Base-by-base conservation (phyloP, 2,113 vertebrate species). In the Hymenochirus boettgeri region DNA sequence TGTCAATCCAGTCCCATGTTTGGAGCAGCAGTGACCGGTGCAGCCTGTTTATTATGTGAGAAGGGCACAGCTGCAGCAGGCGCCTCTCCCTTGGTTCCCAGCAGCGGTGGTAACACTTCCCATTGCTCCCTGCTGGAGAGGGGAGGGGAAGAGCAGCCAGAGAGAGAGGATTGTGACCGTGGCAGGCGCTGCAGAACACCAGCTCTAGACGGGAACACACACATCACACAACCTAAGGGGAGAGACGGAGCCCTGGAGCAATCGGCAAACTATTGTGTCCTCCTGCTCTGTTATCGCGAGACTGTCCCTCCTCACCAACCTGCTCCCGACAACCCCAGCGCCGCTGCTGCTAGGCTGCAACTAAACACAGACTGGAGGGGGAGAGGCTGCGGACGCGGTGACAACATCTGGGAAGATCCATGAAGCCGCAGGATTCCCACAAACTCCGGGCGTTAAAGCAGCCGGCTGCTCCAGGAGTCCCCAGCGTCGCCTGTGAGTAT, bases 271-370 rank as follows among this genome's bases (percentile, higher is more conserved):
- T 69, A 74, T 75, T 77, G 77, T 75, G 72, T 69, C 25, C 42
- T 51, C n/a, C n/a, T n/a, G n/a, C n/a, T n/a, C 71, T 72, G n/a
- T 60, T 92, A 88, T 93, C 91, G 91, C 91, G 91, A 93, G 91
- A 92, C 77, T 87, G 83, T 81, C 79, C 79, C n/a, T n/a, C 84
- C 81, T 81, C 77, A 88, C 85, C 88, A 91, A 93, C 90, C 90
- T 91, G 90, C 88, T 82, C 81, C 81, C 80, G 84, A 76, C 69
- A 87, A 77, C 83, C 78, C 74, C 82, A 83, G 80, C 75, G 86
- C n/a, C n/a, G n/a, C n/a, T n/a, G n/a, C 83, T 78, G 81, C 82
- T 79, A 70, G 70, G 83, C 84, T 72, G 77, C 76, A 74, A 82
- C 85, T 79, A 82, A 83, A n/a, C 80, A 71, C 25, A 69, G 29